A percentile compares a stretch with the other conserved stretches of the same genome.
These are phyloP conservation scores for Varecia variegata DNA, from an alignment of 2,797 vertebrate genomes.

Conservation along the genomic window DNA sequence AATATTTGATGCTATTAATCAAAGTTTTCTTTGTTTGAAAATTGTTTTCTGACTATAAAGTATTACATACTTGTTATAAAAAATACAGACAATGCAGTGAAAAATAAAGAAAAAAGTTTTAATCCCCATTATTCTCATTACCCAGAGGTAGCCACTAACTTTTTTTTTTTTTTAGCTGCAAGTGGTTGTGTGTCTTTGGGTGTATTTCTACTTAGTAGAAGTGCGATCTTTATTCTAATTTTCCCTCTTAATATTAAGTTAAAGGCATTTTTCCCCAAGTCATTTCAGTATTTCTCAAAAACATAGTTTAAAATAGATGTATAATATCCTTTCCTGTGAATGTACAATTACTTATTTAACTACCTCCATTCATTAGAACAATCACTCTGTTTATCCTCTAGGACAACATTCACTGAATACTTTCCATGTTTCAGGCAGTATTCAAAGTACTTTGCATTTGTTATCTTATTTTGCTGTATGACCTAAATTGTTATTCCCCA, in stretches of 20 bases:
- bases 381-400: background rate
- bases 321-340: background rate
- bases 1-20: background rate
- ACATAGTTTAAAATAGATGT: background rate
- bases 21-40: background rate
- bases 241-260: background rate
- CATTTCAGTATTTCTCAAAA: background rate
- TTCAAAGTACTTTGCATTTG: background rate
- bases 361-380: background rate
- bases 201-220: background rate
- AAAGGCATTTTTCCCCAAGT: constrained; percentile 29
- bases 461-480: background rate
- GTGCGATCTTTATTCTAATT: background rate
- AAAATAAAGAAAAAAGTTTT: background rate
- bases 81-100: background rate
- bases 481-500: background rate
- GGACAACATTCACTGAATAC: background rate
- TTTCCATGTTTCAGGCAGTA: background rate
- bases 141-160: background rate
- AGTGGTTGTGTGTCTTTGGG: background rate
- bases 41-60: constrained; percentile 1
- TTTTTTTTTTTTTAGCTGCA: background rate
- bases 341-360: background rate
- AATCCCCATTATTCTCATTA: background rate
- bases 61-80: background rate